Conservation (phyloP, 1,140 invertebrate species). For the Phymastichus coffea region DNA sequence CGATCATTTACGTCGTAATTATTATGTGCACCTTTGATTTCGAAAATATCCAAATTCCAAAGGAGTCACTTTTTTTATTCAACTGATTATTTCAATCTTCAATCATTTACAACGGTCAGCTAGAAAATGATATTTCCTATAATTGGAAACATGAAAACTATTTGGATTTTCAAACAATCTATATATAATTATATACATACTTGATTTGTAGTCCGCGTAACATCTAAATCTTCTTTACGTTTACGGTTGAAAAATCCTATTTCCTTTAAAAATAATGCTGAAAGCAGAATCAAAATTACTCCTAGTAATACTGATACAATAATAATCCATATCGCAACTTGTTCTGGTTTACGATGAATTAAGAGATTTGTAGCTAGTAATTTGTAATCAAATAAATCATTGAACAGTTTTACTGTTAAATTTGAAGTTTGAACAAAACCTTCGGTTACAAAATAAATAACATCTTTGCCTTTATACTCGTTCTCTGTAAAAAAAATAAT, state of each 20-base stretch:
- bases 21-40: too few species aligned
- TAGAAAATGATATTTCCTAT: too few species aligned
- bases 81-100: too few species aligned
- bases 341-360: constrained; percentile 31
- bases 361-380: constrained; percentile 44
- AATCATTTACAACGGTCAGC: too few species aligned
- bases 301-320: constrained; percentile 47
- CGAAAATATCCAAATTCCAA: too few species aligned
- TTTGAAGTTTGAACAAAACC: constrained; percentile 37
- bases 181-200: too few species aligned
- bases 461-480: constrained; percentile 38
- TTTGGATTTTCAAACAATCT: too few species aligned
- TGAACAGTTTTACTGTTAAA: constrained; percentile 25
- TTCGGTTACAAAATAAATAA: constrained; percentile 42
- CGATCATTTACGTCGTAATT: too few species aligned
- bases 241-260: constrained; percentile 51
- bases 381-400: constrained; percentile 27
- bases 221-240: too few species aligned
- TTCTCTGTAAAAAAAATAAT: constrained; percentile 35
- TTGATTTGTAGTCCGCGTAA: too few species aligned
- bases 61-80: too few species aligned
- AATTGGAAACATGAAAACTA: too few species aligned
- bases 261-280: constrained; percentile 42
- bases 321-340: constrained; percentile 47
- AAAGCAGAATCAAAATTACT: constrained; percentile 44